Base-by-base conservation (phyloP, 2,113 vertebrate species). In the Ariopsis seemanni region DNA sequence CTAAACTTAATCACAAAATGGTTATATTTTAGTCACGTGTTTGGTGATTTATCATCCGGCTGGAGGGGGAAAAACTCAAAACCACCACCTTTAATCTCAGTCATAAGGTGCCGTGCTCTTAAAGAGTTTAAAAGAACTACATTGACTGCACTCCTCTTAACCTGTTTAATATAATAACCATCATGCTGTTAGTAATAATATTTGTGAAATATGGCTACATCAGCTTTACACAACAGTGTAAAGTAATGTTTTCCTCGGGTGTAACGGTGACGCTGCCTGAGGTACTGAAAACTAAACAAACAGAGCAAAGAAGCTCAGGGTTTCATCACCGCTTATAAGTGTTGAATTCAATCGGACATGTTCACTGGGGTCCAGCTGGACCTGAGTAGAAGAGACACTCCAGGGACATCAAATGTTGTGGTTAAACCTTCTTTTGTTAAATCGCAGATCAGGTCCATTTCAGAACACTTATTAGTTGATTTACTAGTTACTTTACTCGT, bases 111-210 rank as follows among this genome's bases (percentile, higher is more conserved):
- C 42, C 42, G 4, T 42, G 42, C 42, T 42, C 42, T 42, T 4
- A 4, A 42, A 42, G 42, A 42, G 42, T 42, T 42, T 4, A 42
- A 42, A 77, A 53, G 42, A 50, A 42, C 48, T 58, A 80, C 55
- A 60, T 27, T 34, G 27, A 80, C 55, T 80, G 8, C 7, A 10
- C 78, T 60, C 17, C 17, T 80, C 52, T n/a, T 57, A 30, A 34
- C 78, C 83, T 74, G 58, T 42, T 63, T 63, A 17, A 27, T 30
- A 34, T 34, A 58, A 58, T 58, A 81, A 82, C 79, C 34, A 30
- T 7, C 57, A 62, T 62, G 79, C 57, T 60, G 58, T 82, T 57
- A 62, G 79, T 42, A 82, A 82, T 82, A 82, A 82, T 82, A 62
- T 82, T 82, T 82, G n/a, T 14, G 58, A 82, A 48, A 62, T 62